phyloP scores from a whole-genome alignment of 1,140 invertebrate species.

The Dendroctonus ponderosae region DNA sequence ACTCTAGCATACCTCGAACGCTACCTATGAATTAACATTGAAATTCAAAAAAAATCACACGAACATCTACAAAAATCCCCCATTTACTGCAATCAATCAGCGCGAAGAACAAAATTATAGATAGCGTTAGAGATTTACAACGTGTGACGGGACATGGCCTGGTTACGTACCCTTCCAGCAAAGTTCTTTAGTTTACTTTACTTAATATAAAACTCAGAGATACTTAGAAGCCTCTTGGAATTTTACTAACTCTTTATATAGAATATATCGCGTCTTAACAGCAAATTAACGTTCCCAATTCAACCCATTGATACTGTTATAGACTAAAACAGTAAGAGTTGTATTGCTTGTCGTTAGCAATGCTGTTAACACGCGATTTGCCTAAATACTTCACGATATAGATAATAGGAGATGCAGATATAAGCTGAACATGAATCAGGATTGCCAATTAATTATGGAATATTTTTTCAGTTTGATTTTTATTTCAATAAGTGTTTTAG shows the following conservation, averaged over 20 bases:
- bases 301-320: too few relatives aligned
- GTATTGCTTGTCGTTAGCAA: background rate
- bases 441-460: too few relatives aligned
- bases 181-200: conserved; percentile 22
- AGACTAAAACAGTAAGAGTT: too few relatives aligned
- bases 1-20: conserved; percentile 35
- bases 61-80: background rate
- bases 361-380: conserved; percentile 35
- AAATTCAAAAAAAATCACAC: background rate
- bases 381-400: conserved; percentile 39
- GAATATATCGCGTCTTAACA: conserved; percentile 22
- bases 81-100: too few relatives aligned
- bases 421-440: background rate
- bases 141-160: conserved; percentile 33
- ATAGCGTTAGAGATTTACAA: conserved; percentile 28
- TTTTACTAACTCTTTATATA: conserved; percentile 41
- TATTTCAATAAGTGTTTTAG: conserved; percentile 1
- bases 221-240: conserved; percentile 45
- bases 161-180: conserved; percentile 48
- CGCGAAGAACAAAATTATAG: background rate
- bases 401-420: conserved; percentile 38
- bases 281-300: conserved; percentile 6
- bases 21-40: conserved; percentile 1
- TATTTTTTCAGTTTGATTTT: background rate
- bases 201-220: conserved; percentile 34